Evolutionary conservation across 2,113 vertebrate species (phyloP), one percentile per base, ranked within the genome.

Genomic region (Erythrolamprus reginae): DNA sequence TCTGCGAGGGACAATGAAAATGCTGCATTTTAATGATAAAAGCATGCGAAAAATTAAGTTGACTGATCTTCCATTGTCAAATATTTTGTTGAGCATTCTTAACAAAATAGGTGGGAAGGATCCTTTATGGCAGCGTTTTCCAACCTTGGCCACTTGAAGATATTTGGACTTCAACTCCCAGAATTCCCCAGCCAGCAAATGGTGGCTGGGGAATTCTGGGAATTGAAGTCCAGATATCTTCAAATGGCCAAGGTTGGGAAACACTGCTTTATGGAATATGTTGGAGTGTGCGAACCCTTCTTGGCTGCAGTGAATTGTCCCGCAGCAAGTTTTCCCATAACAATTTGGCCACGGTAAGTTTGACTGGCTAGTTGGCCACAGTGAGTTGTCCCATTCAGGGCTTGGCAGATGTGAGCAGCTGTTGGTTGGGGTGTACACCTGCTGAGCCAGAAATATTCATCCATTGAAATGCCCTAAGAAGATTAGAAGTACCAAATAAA

Each of bases 1-100:
- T 82, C 93, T 28, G 53, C 89, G 50, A 65, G 53, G 89, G 90
- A 92, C 92, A 89, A 51, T 84, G 47, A 83, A 92, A 91, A 87
- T 42, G 93, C 47, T 93, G 89, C 88, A 89, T 95, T 96, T 95
- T 92, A 94, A 96, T 95, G 95, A 95, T 94, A 90, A 91, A 83
- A 82, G 90, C 53, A 52, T 92, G 93, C 93, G 88, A 45, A 2
- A 87, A 92, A 92, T 96, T 94, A 52, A 87, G 2, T 91, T 90
- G 92, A 38, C 10, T 89, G 58, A 1, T 55, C 21, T 45, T 88
- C 50, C 50, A 7, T 50, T 23, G 77, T 82, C 84, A 28, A 86
- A 50, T 86, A 10, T 90, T 65, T 94, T 87, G 47, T 55, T 65
- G 82, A 51, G 77, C 84, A 55, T 26, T 42, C 47, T 65, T 77